phyloP scores from a whole-genome alignment of 2,113 vertebrate genomes.

The Ranitomeya variabilis region DNA sequence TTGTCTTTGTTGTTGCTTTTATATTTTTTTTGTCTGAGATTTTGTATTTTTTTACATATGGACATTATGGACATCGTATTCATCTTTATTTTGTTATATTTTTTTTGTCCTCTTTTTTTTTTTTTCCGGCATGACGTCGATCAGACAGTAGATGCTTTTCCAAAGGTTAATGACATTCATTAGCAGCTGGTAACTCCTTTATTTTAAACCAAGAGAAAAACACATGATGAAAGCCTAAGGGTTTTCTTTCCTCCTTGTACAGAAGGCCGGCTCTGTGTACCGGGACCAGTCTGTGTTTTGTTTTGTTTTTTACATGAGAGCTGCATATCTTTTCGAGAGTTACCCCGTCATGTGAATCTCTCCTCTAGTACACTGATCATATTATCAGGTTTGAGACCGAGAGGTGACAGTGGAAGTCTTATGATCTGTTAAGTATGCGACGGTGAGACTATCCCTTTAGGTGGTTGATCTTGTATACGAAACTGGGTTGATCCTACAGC shows the following conservation, averaged over 20 bases:
- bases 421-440: slow-evolving; percentile 8
- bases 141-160: background rate
- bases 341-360: slow-evolving; percentile 45
- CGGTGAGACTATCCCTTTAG: background rate
- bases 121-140: background rate
- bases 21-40: background rate
- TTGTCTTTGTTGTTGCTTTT: background rate
- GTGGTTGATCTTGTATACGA: slow-evolving; percentile 5
- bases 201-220: slow-evolving; percentile 30
- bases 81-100: background rate
- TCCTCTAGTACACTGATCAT: slow-evolving; percentile 30
- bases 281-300: background rate
- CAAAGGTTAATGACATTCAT: slow-evolving; percentile 42
- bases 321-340: slow-evolving; percentile 14
- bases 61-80: background rate
- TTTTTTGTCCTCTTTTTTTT: background rate
- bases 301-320: slow-evolving; percentile 9
- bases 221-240: slow-evolving; percentile 52
- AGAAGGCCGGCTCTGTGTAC: slow-evolving; percentile 35
- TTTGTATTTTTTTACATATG: background rate
- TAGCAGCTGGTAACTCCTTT: slow-evolving; percentile 5
- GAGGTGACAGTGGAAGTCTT: slow-evolving; percentile 37
- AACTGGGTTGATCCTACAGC: background rate
- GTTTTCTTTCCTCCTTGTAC: background rate
- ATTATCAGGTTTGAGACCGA: slow-evolving; percentile 26